Evolutionary conservation across 2,797 vertebrate genomes (phyloP).

Genomic region (Argya squamiceps): DNA sequence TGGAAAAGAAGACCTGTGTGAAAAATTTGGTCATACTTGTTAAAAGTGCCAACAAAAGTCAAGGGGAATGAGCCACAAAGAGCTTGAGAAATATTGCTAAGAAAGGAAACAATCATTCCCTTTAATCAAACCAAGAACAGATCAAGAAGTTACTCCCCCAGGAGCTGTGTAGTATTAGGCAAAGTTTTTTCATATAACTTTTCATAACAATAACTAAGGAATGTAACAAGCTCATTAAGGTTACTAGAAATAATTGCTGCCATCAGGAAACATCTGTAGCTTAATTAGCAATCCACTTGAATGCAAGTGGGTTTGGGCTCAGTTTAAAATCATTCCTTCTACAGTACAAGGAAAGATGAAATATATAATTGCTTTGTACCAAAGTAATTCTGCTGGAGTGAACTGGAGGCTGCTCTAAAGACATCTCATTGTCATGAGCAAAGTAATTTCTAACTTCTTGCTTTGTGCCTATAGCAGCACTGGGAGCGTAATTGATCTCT

Average conservation of each 20-base stretch:
- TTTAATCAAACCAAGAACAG: slow-evolving; percentile 11
- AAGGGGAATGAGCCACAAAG: background rate
- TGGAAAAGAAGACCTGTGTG: background rate
- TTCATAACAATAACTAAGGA: slow-evolving; percentile 19
- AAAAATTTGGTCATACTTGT: background rate
- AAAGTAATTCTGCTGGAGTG: background rate
- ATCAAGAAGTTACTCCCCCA: background rate
- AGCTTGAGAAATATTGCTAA: background rate
- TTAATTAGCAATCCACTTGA: background rate
- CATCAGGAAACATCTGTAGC: slow-evolving; percentile 4
- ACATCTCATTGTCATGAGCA: background rate
- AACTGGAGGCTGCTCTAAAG: background rate
- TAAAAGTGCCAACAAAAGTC: background rate
- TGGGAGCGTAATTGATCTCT: background rate
- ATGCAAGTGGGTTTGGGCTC: background rate
- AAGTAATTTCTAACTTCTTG: background rate
- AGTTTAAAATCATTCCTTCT: background rate
- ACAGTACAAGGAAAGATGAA: background rate
- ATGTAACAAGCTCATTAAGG: slow-evolving; percentile 29
- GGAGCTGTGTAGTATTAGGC: background rate
- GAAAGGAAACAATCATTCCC: background rate
- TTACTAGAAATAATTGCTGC: slow-evolving; percentile 44
- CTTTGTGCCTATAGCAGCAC: background rate
- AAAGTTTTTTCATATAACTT: slow-evolving; percentile 1
- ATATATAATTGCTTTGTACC: background rate